Percentiles rank a stretch among this genome's conserved stretches.
These are phyloP conservation scores for Danaus melanippus DNA, from an alignment of 1,140 invertebrate genomes.

Conservation along the genomic window DNA sequence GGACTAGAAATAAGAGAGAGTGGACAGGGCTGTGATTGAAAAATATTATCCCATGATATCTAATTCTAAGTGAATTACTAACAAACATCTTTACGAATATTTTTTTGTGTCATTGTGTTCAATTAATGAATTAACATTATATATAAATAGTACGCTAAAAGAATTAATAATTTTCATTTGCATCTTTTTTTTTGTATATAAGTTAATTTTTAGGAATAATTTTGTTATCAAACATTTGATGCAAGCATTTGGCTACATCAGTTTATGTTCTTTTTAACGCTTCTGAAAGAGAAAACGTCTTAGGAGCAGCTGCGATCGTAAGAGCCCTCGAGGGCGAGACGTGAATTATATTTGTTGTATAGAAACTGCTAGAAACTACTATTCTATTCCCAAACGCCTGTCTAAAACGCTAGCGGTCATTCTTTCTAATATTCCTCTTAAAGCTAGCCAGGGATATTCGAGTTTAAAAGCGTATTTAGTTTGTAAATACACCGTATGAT, in stretches of 20 bases:
- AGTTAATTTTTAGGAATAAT: too few species aligned
- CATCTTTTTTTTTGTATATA: too few species aligned
- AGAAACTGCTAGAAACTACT: conserved; percentile 8
- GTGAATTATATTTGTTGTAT: conserved; percentile 30
- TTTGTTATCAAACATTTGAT: neutral
- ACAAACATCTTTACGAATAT: too few species aligned
- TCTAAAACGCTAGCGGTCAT: conserved; percentile 17
- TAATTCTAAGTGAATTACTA: neutral
- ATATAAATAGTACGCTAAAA: too few species aligned
- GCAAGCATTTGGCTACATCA: conserved; percentile 34
- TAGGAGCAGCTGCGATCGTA: conserved; percentile 34
- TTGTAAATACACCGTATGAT: too few species aligned
- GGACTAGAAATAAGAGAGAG: conserved; percentile 18
- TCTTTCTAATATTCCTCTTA: conserved; percentile 16
- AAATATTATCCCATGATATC: neutral
- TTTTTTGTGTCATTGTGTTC: neutral
- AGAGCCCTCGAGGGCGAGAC: conserved; percentile 27
- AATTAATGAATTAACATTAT: too few species aligned
- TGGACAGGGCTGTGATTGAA: neutral
- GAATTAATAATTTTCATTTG: too few species aligned
- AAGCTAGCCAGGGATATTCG: conserved; percentile 13
- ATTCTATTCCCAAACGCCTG: conserved; percentile 12
- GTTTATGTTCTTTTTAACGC: conserved; percentile 53
- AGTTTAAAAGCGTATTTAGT: conserved; percentile 6
- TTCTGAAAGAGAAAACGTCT: conserved; percentile 42